These are phyloP conservation scores for Girardia tigrina DNA, from an alignment of 2,888 invertebrate species.

Conservation along the genomic window DNA sequence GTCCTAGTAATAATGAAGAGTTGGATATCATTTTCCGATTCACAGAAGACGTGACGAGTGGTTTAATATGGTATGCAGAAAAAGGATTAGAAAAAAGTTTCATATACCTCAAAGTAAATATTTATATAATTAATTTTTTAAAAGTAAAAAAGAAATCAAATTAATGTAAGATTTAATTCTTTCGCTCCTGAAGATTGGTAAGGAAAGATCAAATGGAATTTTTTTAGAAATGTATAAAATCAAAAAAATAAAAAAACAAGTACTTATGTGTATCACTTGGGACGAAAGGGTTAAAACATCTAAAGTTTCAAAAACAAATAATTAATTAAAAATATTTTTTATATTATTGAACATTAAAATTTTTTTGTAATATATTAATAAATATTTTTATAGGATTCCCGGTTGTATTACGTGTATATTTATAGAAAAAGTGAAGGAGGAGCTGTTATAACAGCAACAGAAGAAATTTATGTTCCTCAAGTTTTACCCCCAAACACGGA, in stretches of 20 bases:
- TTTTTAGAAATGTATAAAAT: no score
- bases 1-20: constrained; percentile 24
- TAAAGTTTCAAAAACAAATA: no score
- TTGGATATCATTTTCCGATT: constrained; percentile 25
- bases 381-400: not conserved
- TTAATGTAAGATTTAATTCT: no score
- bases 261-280: no score
- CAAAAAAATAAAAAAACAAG: no score
- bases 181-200: no score
- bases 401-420: constrained; percentile 15
- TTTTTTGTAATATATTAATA: not conserved
- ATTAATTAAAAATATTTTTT: not conserved
- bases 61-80: constrained; percentile 25
- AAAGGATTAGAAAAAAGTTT: not conserved
- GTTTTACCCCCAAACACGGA: not conserved
- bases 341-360: not conserved
- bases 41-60: not conserved
- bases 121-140: no score
- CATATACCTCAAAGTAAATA: not conserved
- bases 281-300: no score
- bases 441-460: not conserved
- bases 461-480: not conserved
- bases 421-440: not conserved
- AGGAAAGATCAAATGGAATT: no score
- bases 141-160: no score